Percentiles rank a stretch among this genome's conserved stretches.
These are phyloP conservation scores for Chirona hameri DNA, from an alignment of 2,888 invertebrate species.

Conservation along the genomic window DNA sequence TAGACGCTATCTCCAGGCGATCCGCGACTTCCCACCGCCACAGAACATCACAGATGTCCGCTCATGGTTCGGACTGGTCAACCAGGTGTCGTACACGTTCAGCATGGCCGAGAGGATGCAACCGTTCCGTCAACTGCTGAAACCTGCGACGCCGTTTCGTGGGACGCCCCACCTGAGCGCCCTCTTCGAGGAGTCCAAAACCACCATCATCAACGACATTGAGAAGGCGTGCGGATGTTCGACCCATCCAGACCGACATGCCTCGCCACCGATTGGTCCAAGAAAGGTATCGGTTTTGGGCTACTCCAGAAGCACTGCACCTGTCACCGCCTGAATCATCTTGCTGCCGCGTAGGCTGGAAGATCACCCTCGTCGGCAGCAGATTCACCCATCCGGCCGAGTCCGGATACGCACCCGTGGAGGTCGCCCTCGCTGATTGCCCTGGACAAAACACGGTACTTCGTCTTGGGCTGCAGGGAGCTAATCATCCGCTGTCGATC, in stretches of 20 bases:
- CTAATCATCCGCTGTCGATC: neutral
- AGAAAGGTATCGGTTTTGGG: neutral
- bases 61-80: neutral
- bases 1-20: neutral
- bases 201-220: neutral
- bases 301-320: conserved; percentile 28
- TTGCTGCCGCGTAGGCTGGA: conserved; percentile 4
- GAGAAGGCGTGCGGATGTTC: neutral
- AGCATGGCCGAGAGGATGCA: conserved; percentile 1
- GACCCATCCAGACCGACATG: conserved; percentile 22
- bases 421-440: neutral
- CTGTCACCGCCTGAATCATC: neutral
- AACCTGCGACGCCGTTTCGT: neutral
- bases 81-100: conserved; percentile 33
- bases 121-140: conserved; percentile 28
- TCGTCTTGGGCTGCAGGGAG: neutral
- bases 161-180: conserved; percentile 22
- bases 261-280: conserved; percentile 30
- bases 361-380: conserved; percentile 2
- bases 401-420: neutral
- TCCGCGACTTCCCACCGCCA: conserved; percentile 29
- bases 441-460: neutral
- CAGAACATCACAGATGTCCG: conserved; percentile 31
- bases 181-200: conserved; percentile 32
- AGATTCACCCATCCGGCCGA: neutral